A percentile compares a stretch with the other conserved stretches of the same genome.
These are phyloP conservation scores for Salminus brasiliensis DNA, from an alignment of 2,113 vertebrate species.

Conservation along the genomic window DNA sequence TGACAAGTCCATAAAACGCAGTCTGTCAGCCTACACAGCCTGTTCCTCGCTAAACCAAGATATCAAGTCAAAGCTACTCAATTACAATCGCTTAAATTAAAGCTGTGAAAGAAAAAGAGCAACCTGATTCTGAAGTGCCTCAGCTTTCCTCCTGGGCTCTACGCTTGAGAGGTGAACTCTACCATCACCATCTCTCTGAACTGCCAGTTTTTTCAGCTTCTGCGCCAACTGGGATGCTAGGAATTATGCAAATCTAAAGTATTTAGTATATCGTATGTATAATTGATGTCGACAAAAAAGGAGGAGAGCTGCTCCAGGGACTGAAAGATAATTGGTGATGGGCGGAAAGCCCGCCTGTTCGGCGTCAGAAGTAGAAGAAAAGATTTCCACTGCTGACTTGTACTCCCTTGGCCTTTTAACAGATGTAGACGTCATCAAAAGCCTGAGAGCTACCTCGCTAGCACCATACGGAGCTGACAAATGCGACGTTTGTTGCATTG, in stretches of 20 bases:
- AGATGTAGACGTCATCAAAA: constrained; percentile 4
- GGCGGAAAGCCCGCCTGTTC: constrained; percentile 23
- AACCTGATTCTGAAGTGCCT: not conserved
- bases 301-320: constrained; percentile 42
- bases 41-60: constrained; percentile 23
- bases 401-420: not conserved
- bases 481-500: not conserved
- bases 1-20: constrained; percentile 15
- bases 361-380: constrained; percentile 38
- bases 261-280: constrained; percentile 69
- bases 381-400: constrained; percentile 34
- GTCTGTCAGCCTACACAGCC: constrained; percentile 10
- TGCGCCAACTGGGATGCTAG: constrained; percentile 58
- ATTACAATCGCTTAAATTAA: constrained; percentile 30
- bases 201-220: constrained; percentile 32
- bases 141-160: not conserved
- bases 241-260: constrained; percentile 58
- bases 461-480: not conserved
- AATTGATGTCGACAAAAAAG: constrained; percentile 60
- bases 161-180: constrained; percentile 37
- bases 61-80: constrained; percentile 21
- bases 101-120: not conserved
- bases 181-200: constrained; percentile 40
- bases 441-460: not conserved
- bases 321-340: constrained; percentile 51